These are phyloP conservation scores for Podilymbus podiceps DNA, from an alignment of 2,113 vertebrate genomes.

Conservation along the genomic window DNA sequence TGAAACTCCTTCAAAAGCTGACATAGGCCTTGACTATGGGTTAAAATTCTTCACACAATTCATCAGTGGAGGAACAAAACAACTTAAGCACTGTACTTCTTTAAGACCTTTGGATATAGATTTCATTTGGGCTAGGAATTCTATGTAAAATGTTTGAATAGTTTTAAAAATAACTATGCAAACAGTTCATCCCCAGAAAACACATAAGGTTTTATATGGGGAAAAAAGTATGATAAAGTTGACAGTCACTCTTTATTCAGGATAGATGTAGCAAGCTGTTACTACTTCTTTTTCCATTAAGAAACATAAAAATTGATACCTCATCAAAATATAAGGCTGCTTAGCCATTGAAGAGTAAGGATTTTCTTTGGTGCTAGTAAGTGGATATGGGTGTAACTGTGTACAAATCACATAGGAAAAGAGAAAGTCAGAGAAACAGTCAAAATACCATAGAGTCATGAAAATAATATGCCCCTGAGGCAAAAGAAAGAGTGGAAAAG, in stretches of 20 bases:
- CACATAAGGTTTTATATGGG: slow-evolving; percentile 14
- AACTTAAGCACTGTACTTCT: not conserved
- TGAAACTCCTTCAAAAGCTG: slow-evolving; percentile 26
- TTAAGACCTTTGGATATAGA: not conserved
- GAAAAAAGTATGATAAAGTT: not conserved
- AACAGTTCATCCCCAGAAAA: slow-evolving; percentile 24
- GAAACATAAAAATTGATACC: not conserved
- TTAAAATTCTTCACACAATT: slow-evolving; percentile 11
- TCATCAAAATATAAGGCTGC: not conserved
- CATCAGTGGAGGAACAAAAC: not conserved
- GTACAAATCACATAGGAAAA: not conserved
- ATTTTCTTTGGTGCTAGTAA: not conserved
- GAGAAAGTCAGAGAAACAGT: not conserved
- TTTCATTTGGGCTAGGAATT: slow-evolving; percentile 11
- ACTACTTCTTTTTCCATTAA: slow-evolving; percentile 34
- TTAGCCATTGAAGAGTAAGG: not conserved
- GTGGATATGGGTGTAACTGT: not conserved
- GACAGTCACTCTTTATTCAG: slow-evolving; percentile 36
- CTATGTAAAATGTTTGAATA: slow-evolving; percentile 21
- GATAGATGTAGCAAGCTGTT: slow-evolving; percentile 30
- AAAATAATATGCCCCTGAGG: not conserved
- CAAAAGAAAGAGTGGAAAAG: not conserved
- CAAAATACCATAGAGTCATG: not conserved
- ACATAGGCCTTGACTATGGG: not conserved
- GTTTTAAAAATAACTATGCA: not conserved